Base-by-base conservation (phyloP, 2,797 vertebrate species). In the Knipowitschia caucasica region DNA sequence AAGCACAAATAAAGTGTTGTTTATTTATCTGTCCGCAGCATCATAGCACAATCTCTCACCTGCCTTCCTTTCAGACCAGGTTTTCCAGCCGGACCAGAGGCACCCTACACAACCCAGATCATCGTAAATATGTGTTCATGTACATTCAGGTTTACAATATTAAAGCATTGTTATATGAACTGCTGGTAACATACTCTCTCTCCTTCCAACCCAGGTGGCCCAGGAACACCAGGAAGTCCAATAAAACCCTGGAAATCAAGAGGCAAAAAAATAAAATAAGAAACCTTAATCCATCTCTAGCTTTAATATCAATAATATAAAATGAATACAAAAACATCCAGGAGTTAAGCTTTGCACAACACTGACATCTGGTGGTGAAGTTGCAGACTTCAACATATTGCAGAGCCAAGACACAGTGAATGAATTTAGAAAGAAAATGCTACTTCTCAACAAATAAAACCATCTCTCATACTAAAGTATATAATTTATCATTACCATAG, bases 1-100 rank as follows among this genome's bases (percentile, higher is more conserved):
- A 63, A 2, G 75, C 3, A 73, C 31, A 11, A 9, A 51, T 21
- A 14, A 33, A 3, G 12, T 33, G 30, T 12, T 34, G 31, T 33
- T 33, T 6, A 34, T 1, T 4, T 45, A 11, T 30, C n/a, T 51
- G 24, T 20, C 7, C 11, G 2, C 26, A 5, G 6, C 1, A 12
- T 43, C 29, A 9, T 24, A 58, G 58, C 12, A 34, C 40, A 25
- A 7, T 58, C 55, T 45, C 65, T 89, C 92, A 98, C 96, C 75
- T 88, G 92, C 89, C 92, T 92, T 73, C 96, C 96, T 84, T 95
- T 98, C 53, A 82, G 88, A 23, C 96, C 96, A 64, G 81, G 90
- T 82, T 91, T 95, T 66, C 96, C 95, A 73, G 56, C 73, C 30
- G 92, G 84, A 60, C 96, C 96, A 69, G 87, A 89, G 80, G 88